phyloP scores from a whole-genome alignment of 2,113 vertebrate genomes.

The Mola mola region DNA sequence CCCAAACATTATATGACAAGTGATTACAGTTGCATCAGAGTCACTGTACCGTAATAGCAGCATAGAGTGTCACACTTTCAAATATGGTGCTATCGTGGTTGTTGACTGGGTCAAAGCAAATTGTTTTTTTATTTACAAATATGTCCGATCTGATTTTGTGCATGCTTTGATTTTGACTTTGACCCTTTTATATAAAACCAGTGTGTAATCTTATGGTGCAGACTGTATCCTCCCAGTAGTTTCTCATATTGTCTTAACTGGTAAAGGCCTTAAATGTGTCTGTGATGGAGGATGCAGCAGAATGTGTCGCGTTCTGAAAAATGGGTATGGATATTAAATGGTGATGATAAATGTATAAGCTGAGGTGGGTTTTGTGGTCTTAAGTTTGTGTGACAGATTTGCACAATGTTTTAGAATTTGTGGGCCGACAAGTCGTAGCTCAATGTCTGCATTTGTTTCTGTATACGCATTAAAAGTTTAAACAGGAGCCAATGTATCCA shows the following conservation, averaged over 20 bases:
- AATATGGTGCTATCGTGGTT: conserved; percentile 49
- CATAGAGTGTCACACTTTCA: conserved; percentile 39
- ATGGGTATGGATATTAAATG: no score
- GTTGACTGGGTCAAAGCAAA: conserved; percentile 55
- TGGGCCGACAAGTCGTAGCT: conserved; percentile 1
- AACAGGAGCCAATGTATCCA: conserved; percentile 8
- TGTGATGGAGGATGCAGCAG: conserved; percentile 12
- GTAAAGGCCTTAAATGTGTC: conserved; percentile 52
- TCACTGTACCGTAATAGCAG: no score
- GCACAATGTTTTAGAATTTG: conserved; percentile 52
- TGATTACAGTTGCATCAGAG: no score
- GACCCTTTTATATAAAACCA: not conserved
- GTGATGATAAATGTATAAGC: conserved; percentile 26
- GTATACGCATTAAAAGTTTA: conserved; percentile 14
- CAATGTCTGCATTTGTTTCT: conserved; percentile 23
- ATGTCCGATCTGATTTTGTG: no score
- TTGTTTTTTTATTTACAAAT: not conserved
- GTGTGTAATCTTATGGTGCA: conserved; percentile 30
- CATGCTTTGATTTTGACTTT: not conserved
- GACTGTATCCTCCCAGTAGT: conserved; percentile 1
- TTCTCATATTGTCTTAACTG: conserved; percentile 46
- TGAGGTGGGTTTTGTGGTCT: conserved; percentile 1
- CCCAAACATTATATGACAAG: not conserved
- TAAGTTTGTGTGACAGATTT: conserved; percentile 52
- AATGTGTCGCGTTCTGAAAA: conserved; percentile 37